Percentiles rank a stretch among this genome's conserved stretches.
These are phyloP conservation scores for Amphimallon solstitiale DNA, from an alignment of 2,888 invertebrate species.

Conservation along the genomic window DNA sequence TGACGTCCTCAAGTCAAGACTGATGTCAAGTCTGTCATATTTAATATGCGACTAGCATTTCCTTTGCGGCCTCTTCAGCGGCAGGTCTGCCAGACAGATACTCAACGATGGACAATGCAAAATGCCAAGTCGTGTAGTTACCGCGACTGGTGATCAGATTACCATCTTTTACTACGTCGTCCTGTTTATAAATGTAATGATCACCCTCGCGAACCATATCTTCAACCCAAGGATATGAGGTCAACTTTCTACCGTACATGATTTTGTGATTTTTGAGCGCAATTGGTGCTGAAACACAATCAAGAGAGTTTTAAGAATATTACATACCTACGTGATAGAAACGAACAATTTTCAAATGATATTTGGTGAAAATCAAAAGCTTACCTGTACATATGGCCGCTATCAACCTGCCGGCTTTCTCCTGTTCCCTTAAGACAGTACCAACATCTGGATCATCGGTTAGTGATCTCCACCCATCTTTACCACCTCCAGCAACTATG, in stretches of 20 bases:
- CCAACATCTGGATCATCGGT: conserved; percentile 45
- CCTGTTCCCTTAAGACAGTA: conserved; percentile 44
- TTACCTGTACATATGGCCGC: conserved; percentile 48
- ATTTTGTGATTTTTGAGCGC: conserved; percentile 45
- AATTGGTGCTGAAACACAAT: conserved; percentile 43
- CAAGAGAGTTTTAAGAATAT: neutral
- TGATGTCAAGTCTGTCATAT: neutral
- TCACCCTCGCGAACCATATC: conserved; percentile 45
- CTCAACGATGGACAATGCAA: conserved; percentile 83
- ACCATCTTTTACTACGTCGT: conserved; percentile 64
- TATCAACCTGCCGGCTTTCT: conserved; percentile 44
- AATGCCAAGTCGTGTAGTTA: conserved; percentile 91
- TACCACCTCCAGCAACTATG: conserved; percentile 44
- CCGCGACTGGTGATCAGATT: conserved; percentile 84
- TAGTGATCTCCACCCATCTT: conserved; percentile 43
- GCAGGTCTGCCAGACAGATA: conserved; percentile 76
- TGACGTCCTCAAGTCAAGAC: neutral
- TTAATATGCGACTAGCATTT: conserved; percentile 67
- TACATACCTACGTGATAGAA: no score
- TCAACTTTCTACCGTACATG: conserved; percentile 44
- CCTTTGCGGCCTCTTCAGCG: conserved; percentile 74
- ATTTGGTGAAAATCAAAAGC: neutral
- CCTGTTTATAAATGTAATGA: conserved; percentile 47
- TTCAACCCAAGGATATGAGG: conserved; percentile 46
- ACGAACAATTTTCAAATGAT: neutral